phyloP scores from a whole-genome alignment of 1,140 invertebrate species.

The Popillia japonica region DNA sequence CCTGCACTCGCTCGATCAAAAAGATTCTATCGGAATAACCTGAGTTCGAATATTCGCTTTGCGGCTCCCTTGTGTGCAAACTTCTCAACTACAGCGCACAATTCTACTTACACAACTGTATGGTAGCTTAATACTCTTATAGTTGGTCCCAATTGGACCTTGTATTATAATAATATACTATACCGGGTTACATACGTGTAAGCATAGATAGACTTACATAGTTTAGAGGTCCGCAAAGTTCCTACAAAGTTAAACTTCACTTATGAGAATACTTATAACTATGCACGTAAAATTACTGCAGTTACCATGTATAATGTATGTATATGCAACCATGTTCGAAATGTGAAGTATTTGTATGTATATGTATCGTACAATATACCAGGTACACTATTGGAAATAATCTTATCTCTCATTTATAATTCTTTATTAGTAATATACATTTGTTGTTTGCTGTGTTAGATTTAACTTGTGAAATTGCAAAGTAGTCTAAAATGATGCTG shows the following conservation, averaged over 20 bases:
- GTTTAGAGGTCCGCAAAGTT: neutral
- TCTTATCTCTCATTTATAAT: too few species aligned
- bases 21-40: neutral
- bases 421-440: too few species aligned
- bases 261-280: neutral
- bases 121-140: neutral
- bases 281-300: neutral
- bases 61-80: neutral
- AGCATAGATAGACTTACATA: neutral
- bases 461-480: too few species aligned
- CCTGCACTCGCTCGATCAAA: neutral
- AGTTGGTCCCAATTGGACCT: neutral
- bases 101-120: neutral
- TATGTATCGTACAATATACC: too few species aligned
- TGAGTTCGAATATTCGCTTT: neutral
- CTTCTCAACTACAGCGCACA: slow-evolving; percentile 3
- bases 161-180: slow-evolving; percentile 12
- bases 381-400: too few species aligned
- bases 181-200: neutral
- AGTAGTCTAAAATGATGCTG: too few species aligned
- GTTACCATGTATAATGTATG: neutral
- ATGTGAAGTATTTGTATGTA: too few species aligned
- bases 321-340: too few species aligned
- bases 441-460: too few species aligned
- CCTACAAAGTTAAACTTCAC: neutral